Evolutionary conservation across 2,888 invertebrate genomes (phyloP).

Genomic region (Myopa testacea): DNA sequence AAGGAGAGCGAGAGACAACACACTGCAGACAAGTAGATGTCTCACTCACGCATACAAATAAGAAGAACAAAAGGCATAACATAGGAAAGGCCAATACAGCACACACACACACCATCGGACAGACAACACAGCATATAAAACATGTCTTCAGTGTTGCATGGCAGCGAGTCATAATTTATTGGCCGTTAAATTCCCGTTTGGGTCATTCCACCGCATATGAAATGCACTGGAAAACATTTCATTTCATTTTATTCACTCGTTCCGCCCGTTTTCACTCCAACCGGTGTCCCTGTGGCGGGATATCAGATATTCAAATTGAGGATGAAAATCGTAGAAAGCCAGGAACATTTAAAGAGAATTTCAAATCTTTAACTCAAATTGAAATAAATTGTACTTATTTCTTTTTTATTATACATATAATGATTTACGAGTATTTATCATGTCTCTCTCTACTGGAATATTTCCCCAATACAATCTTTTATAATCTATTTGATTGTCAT

Average conservation of each 20-base stretch:
- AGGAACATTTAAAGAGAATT: no score
- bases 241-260: constrained; percentile 46
- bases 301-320: neutral
- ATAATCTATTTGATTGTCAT: no score
- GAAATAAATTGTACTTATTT: no score
- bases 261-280: neutral
- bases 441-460: no score
- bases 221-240: constrained; percentile 47
- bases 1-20: neutral
- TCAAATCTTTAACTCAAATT: no score
- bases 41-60: neutral
- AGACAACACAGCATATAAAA: neutral
- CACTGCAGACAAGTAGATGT: neutral
- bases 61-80: constrained; percentile 32
- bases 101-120: constrained; percentile 24
- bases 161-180: constrained; percentile 57
- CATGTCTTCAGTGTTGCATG: constrained; percentile 7
- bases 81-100: constrained; percentile 44
- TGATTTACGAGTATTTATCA: no score
- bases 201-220: constrained; percentile 61
- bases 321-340: no score
- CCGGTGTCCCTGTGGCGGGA: neutral
- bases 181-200: constrained; percentile 61
- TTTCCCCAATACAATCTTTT: no score
- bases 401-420: no score